These are phyloP conservation scores for Nymphalis io DNA, from an alignment of 1,140 invertebrate genomes.

Conservation along the genomic window DNA sequence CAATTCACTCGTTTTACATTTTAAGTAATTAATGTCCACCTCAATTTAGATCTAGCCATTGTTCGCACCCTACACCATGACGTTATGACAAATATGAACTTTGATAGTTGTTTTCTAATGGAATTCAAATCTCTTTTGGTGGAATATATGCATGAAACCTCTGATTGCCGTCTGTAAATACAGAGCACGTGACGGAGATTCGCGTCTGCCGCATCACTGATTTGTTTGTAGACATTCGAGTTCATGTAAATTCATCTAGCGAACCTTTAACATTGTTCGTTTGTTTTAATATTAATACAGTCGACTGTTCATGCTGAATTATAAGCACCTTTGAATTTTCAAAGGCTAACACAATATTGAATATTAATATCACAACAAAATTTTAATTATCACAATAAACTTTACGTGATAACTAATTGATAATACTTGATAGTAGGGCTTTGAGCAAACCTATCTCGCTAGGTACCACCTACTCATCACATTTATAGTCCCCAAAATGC, in stretches of 20 bases:
- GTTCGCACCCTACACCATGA: slow-evolving; percentile 5
- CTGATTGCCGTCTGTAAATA: background rate
- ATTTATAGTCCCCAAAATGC: too few species aligned
- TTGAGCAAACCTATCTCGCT: too few species aligned
- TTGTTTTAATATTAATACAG: slow-evolving; percentile 1
- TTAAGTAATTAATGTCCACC: slow-evolving; percentile 29
- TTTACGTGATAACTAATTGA: too few species aligned
- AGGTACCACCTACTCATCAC: too few species aligned
- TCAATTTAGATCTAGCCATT: slow-evolving; percentile 11
- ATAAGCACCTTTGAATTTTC: background rate
- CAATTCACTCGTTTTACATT: slow-evolving; percentile 29
- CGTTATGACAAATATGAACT: background rate
- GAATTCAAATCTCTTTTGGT: too few species aligned
- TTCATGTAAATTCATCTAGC: background rate
- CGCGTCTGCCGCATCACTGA: slow-evolving; percentile 51
- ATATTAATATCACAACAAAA: too few species aligned
- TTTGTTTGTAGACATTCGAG: slow-evolving; percentile 26
- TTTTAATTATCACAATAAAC: too few species aligned
- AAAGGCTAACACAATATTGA: background rate
- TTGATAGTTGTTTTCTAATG: too few species aligned
- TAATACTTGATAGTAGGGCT: too few species aligned
- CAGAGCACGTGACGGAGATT: slow-evolving; percentile 17
- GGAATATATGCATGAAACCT: background rate
- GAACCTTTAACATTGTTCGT: slow-evolving; percentile 16
- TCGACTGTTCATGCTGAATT: background rate